A percentile compares a stretch with the other conserved stretches of the same genome.
These are phyloP conservation scores for Dolichoris vasculosae DNA, from an alignment of 1,140 invertebrate genomes.

Conservation along the genomic window DNA sequence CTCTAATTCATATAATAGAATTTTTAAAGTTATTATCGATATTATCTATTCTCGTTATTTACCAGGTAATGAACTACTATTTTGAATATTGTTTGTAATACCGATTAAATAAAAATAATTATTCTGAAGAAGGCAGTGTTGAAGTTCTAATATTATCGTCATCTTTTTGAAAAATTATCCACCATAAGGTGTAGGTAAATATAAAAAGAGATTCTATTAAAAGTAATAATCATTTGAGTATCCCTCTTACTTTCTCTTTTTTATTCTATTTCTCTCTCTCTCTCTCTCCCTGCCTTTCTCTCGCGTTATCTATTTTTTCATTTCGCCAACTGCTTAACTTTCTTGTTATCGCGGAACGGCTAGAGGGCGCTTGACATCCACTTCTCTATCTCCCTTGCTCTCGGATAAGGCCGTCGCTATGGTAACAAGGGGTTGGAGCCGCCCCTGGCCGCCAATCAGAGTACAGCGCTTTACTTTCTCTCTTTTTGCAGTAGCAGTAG, in stretches of 20 bases:
- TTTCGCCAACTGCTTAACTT: background rate
- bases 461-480: conserved; percentile 53
- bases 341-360: conserved; percentile 19
- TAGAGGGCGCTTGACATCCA: conserved; percentile 38
- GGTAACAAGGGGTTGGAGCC: conserved; percentile 74
- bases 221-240: conserved; percentile 1
- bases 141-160: background rate
- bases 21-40: too few species aligned
- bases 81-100: too few species aligned
- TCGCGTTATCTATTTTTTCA: background rate
- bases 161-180: background rate
- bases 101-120: too few species aligned
- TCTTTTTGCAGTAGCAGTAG: conserved; percentile 15
- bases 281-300: background rate
- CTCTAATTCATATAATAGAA: too few species aligned
- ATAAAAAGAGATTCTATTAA: conserved; percentile 68
- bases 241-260: background rate
- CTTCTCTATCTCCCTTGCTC: conserved; percentile 56
- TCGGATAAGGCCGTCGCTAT: conserved; percentile 71
- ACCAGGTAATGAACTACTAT: too few species aligned
- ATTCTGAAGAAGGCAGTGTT: too few species aligned
- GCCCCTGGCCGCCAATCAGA: conserved; percentile 73
- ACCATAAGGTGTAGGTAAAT: background rate
- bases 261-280: background rate
- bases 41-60: too few species aligned